Evolutionary conservation across 2,797 vertebrate genomes (phyloP), one percentile per base, ranked within the genome.

Genomic region (Acestrorhynchus altus): DNA sequence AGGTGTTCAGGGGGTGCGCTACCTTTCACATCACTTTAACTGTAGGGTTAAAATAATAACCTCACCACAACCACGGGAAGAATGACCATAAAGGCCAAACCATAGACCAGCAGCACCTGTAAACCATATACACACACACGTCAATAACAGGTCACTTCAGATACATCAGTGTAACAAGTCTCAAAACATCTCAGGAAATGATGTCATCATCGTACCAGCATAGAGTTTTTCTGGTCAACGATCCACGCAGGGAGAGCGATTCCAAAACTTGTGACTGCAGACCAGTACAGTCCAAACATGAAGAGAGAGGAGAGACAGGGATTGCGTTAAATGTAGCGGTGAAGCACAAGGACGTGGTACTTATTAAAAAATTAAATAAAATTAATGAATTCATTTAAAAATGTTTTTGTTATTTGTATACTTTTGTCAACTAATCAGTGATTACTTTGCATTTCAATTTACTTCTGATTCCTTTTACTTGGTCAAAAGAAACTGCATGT

Each of bases 161-260:
- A 42, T 24, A 10, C n/a, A 22, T 22, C 22, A 28, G 35, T n/a
- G 1, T 4, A 8, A 15, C 8, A 46, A 35, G 31, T 35, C n/a
- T 35, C 8, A 51, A 20, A 52, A 16, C 8, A 18, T 35, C 28
- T 47, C 6, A n/a, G 39, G 8, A 24, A 57, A 2, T 35, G 31
- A 2, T 35, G 31, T 6, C 2, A 35, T 35, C 31, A 40, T 28
- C 59, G 15, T 91, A 99, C 98, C 95, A 98, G 93, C 95, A 99
- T 97, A 4, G 98, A 99, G 89, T 99, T 99, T 89, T 99, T 99
- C 92, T 98, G 96, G 93, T 99, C 98, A 79, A 99, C 98, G 81
- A 99, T 99, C 98, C 98, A 99, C 72, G 98, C 96, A 82, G 98
- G 98, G 78, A 99, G 91, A 35, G 97, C 98, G 63, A 99, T 99